phyloP scores from a whole-genome alignment of 2,888 invertebrate genomes.

The Macrophya alboannulata region DNA sequence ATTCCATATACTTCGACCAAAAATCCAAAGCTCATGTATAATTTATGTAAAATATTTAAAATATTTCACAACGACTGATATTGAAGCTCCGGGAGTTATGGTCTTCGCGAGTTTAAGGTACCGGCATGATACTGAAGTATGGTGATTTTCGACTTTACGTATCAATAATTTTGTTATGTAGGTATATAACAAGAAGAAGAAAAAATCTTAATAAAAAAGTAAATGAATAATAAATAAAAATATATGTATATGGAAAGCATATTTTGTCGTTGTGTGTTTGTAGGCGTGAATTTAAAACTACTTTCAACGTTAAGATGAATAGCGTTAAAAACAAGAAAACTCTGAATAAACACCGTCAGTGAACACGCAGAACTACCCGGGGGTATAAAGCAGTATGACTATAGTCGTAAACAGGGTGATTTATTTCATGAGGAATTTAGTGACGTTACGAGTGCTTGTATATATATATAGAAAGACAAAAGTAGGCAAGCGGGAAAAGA shows the following conservation, averaged over 20 bases:
- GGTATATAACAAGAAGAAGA: not conserved
- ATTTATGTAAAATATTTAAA: not conserved
- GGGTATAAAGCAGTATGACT: slow-evolving; percentile 49
- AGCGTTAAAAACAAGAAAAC: slow-evolving; percentile 33
- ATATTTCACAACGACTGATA: not conserved
- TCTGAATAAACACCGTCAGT: slow-evolving; percentile 44
- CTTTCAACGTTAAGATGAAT: slow-evolving; percentile 15
- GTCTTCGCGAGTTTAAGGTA: no score
- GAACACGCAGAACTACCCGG: slow-evolving; percentile 31
- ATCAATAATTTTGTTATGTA: not conserved
- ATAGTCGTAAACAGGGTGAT: slow-evolving; percentile 53
- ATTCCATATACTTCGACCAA: not conserved
- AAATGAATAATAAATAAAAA: not conserved
- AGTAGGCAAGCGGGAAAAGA: slow-evolving; percentile 48
- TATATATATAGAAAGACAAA: slow-evolving; percentile 47
- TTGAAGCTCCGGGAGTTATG: not conserved
- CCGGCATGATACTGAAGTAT: no score
- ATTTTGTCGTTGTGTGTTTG: slow-evolving; percentile 12
- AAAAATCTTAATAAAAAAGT: not conserved
- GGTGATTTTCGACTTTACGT: not conserved
- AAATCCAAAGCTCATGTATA: not conserved
- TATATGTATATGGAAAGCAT: not conserved
- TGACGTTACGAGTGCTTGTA: slow-evolving; percentile 43
- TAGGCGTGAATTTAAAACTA: slow-evolving; percentile 45
- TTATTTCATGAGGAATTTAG: slow-evolving; percentile 52